phyloP scores from a whole-genome alignment of 2,797 vertebrate species.

The Uromys caudimaculatus region DNA sequence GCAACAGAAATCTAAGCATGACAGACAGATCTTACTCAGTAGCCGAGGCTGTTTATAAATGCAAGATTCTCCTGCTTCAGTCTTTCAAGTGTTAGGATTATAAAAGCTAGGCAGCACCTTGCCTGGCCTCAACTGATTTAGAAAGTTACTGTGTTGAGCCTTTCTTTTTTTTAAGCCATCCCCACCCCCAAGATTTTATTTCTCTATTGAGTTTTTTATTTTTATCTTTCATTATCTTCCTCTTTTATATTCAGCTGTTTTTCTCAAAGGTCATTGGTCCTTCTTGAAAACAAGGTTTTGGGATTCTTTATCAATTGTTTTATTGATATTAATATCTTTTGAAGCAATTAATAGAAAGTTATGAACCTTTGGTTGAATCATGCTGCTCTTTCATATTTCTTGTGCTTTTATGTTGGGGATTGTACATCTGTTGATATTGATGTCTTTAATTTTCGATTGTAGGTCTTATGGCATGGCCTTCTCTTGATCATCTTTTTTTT shows the following conservation, averaged over 20 bases:
- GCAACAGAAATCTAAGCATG: not conserved
- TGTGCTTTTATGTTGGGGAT: not conserved
- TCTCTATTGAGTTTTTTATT: not conserved
- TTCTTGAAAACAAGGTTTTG: not conserved
- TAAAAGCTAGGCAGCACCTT: not conserved
- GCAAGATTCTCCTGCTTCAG: not conserved
- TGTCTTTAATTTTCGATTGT: not conserved
- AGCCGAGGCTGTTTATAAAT: not conserved
- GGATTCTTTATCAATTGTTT: not conserved
- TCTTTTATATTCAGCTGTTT: not conserved
- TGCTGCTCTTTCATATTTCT: not conserved
- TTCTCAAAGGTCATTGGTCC: not conserved
- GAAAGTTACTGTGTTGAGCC: not conserved
- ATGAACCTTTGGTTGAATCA: not conserved
- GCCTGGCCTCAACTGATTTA: not conserved
- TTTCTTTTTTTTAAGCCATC: not conserved
- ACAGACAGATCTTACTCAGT: not conserved
- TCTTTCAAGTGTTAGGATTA: not conserved
- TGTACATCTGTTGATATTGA: not conserved
- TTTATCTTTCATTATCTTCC: not conserved
- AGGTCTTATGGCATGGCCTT: not conserved
- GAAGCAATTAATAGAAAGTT: not conserved
- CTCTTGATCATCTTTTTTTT: not conserved
- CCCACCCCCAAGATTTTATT: not conserved
- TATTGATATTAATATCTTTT: not conserved